A percentile compares a stretch with the other conserved stretches of the same genome.
These are phyloP conservation scores for Dicyrtomina minuta DNA, from an alignment of 2,888 invertebrate genomes.

Conservation along the genomic window DNA sequence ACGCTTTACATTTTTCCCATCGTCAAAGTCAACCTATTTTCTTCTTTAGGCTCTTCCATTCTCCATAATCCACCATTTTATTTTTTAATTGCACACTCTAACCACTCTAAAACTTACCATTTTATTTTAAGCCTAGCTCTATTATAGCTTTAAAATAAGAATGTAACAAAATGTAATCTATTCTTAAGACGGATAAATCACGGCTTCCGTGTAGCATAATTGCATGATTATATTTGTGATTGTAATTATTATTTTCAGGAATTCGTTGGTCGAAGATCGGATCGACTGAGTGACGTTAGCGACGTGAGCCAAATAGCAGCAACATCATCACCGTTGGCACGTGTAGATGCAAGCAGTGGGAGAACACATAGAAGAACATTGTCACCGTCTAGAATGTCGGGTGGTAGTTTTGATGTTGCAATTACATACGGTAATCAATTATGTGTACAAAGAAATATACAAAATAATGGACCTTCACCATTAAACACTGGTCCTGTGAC, in stretches of 20 bases:
- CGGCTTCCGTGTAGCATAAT: no score
- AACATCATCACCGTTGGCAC: slow-evolving; percentile 18
- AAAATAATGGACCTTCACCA: slow-evolving; percentile 14
- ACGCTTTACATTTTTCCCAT: not conserved
- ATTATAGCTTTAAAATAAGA: no score
- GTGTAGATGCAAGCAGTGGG: slow-evolving; percentile 43
- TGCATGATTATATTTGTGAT: not conserved
- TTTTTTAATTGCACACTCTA: not conserved
- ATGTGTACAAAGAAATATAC: slow-evolving; percentile 23
- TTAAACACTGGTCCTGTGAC: slow-evolving; percentile 47
- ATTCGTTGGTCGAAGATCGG: slow-evolving; percentile 22
- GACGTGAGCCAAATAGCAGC: slow-evolving; percentile 10
- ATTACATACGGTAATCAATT: slow-evolving; percentile 51
- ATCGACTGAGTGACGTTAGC: slow-evolving; percentile 24
- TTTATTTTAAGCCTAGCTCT: no score
- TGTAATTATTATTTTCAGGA: slow-evolving; percentile 1
- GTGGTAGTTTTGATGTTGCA: slow-evolving; percentile 53
- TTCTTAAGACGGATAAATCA: no score
- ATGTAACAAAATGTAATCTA: no score
- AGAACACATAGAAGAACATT: slow-evolving; percentile 37
- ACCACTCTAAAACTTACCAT: not conserved
- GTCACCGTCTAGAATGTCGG: slow-evolving; percentile 52
- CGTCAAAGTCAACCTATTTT: not conserved
- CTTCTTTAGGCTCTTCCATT: not conserved
- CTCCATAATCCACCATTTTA: not conserved